Evolutionary conservation across 2,113 vertebrate species (phyloP).

Genomic region (Epinephelus lanceolatus): DNA sequence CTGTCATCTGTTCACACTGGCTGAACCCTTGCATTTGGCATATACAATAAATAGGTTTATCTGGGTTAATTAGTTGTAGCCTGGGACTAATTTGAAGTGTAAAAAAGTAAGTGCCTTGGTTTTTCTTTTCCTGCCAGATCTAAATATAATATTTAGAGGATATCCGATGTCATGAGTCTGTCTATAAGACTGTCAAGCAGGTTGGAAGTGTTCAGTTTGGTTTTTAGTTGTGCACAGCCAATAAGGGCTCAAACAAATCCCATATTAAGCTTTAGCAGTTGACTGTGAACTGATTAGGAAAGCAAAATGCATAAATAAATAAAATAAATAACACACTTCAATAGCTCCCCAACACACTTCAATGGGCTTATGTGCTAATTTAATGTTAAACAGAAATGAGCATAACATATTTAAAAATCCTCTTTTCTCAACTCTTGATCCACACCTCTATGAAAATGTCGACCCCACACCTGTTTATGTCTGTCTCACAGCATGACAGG

Average conservation of each 20-base stretch:
- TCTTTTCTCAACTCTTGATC: constrained; percentile 8
- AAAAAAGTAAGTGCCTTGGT: constrained; percentile 13
- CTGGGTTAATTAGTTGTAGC: constrained; percentile 13
- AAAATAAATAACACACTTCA: background rate
- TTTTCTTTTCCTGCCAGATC: constrained; percentile 39
- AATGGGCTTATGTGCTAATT: background rate
- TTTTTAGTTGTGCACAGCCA: constrained; percentile 1
- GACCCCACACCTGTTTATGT: constrained; percentile 79
- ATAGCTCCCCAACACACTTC: background rate
- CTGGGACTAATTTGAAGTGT: background rate
- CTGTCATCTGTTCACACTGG: constrained; percentile 66
- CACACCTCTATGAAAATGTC: constrained; percentile 10
- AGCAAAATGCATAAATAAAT: background rate
- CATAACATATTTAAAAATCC: background rate
- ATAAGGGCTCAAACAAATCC: constrained; percentile 11
- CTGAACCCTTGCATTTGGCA: constrained; percentile 24
- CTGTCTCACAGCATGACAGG: constrained; percentile 75
- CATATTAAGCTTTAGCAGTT: background rate
- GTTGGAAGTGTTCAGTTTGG: background rate
- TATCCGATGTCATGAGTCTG: constrained; percentile 52
- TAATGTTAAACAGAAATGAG: background rate
- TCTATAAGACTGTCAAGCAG: constrained; percentile 4
- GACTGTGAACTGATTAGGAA: background rate
- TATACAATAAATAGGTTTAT: constrained; percentile 9
- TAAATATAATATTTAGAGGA: constrained; percentile 68